phyloP scores from a whole-genome alignment of 2,797 vertebrate genomes.

The Silurus aristotelis region DNA sequence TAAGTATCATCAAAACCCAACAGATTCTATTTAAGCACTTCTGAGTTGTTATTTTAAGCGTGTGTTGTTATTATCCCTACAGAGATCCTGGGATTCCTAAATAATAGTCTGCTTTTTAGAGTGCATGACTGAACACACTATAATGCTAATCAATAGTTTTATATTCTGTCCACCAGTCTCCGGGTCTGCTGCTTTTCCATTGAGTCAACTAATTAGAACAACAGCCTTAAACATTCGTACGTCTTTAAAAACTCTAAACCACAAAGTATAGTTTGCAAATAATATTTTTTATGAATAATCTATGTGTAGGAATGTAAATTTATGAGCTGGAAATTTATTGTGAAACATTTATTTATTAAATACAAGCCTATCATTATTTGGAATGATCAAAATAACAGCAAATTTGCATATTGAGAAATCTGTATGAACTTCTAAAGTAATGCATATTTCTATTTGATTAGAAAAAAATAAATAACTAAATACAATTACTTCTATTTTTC shows the following conservation, averaged over 20 bases:
- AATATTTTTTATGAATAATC: not conserved
- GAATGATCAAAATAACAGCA: not conserved
- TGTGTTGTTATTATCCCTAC: not conserved
- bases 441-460: not conserved
- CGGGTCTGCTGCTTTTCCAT: constrained; percentile 25
- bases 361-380: not conserved
- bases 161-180: constrained; percentile 10
- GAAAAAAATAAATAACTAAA: too few species aligned
- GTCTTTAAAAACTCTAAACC: constrained; percentile 7
- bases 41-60: not conserved
- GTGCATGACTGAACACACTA: constrained; percentile 32
- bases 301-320: not conserved
- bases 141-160: constrained; percentile 35
- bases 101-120: constrained; percentile 15
- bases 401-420: not conserved
- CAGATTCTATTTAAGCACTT: not conserved
- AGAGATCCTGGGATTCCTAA: constrained; percentile 12
- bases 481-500: not conserved
- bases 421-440: not conserved
- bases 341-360: not conserved
- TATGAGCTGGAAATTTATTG: too few species aligned
- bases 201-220: not conserved
- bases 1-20: not conserved
- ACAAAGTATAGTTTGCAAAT: constrained; percentile 27
- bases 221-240: not conserved